Base-by-base conservation (phyloP, 2,797 vertebrate genomes). In the Ataeniobius toweri region DNA sequence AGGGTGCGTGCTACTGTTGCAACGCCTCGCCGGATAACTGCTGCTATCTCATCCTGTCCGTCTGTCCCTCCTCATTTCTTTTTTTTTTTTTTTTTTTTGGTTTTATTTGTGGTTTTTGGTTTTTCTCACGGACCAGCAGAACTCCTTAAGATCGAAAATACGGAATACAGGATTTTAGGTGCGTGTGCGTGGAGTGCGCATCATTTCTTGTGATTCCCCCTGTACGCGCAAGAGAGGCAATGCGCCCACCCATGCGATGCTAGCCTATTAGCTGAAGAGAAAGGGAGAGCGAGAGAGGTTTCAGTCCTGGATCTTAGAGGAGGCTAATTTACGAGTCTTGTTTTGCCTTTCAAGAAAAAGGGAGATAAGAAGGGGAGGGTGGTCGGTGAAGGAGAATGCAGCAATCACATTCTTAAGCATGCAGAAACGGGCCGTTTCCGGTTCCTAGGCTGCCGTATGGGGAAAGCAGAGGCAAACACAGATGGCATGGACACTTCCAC, bases 401-500 rank as follows among this genome's bases (percentile, higher is more conserved):
- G 94, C 94, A 94, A 90, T 93, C 89, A 91, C 89, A 91, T 93
- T 95, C 95, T 92, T 94, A 94, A 94, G 93, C 91, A 94, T 95
- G 93, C 93, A 95, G 91, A 93, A 94, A 91, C 93, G 95, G 95
- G 94, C 95, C 90, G 95, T 95, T 96, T 96, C 96, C 96, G 96
- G 95, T 96, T 96, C 95, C 93, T 96, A 95, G 96, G 92, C 93
- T 95, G 90, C 89, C 95, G 93, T 94, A 95, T 96, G 95, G 95
- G 94, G 96, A 96, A 91, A 95, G 92, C 94, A 94, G 93, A 94
- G 94, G 93, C 94, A 94, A 94, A 96, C 96, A 95, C 97, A 96
- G 96, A 97, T 97, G 97, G 96, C 97, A 97, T 97, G 96, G 96
- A 97, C 96, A 96, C 96, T 96, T 96, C 95, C 95, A 95, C 96